Percentiles rank a stretch among this genome's conserved stretches.
These are phyloP conservation scores for Campopleginae sp. DNA, from an alignment of 2,888 invertebrate species.

Conservation along the genomic window DNA sequence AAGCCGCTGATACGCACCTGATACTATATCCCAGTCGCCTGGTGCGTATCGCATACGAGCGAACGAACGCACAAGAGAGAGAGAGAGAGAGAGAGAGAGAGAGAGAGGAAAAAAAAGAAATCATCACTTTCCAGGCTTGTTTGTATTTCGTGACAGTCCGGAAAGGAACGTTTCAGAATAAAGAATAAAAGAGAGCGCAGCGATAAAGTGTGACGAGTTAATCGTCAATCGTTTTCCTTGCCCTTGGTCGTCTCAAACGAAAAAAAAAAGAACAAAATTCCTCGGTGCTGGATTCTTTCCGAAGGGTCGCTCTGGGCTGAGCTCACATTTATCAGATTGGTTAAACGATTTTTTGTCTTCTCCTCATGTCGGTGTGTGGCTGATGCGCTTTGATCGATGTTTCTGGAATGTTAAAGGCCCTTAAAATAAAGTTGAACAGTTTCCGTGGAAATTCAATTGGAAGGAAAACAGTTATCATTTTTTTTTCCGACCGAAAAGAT, in stretches of 20 bases:
- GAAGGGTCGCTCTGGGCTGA: neutral
- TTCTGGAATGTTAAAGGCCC: neutral
- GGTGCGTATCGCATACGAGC: slow-evolving; percentile 17
- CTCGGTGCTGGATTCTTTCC: neutral
- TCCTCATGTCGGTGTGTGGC: neutral
- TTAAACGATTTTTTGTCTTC: neutral
- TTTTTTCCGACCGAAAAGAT: neutral
- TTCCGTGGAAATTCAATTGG: neutral
- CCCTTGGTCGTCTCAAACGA: neutral
- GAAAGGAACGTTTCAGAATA: slow-evolving; percentile 9
- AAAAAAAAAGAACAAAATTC: neutral
- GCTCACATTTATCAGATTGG: neutral
- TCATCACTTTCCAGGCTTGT: neutral
- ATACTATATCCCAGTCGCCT: slow-evolving; percentile 8
- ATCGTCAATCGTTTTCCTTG: neutral
- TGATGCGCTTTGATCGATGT: neutral
- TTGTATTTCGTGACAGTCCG: neutral
- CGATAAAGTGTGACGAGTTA: slow-evolving; percentile 17
- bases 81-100: neutral
- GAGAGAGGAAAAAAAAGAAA: neutral
- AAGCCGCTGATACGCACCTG: slow-evolving; percentile 27
- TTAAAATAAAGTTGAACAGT: neutral
- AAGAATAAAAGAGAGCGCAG: slow-evolving; percentile 2
- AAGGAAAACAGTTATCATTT: neutral
- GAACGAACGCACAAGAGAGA: neutral